Base-by-base conservation (phyloP, 2,113 vertebrate species). In the Phrynocephalus versicolor region DNA sequence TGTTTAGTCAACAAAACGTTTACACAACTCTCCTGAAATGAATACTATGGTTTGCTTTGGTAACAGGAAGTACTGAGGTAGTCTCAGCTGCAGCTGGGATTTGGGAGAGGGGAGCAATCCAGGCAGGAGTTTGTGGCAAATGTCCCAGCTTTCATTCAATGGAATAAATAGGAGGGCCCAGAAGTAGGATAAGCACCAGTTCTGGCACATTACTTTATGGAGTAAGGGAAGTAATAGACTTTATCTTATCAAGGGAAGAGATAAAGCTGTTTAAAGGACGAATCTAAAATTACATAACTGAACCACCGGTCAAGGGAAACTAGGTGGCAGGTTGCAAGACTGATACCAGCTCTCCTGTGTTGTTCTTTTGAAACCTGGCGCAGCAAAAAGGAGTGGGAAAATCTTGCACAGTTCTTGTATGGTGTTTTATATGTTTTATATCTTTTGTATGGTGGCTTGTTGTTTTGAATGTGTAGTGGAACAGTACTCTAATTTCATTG, bases 1-100 rank as follows among this genome's bases (percentile, higher is more conserved):
- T 89, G 84, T 71, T 41, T 81, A 89, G 88, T 84, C 92, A 93
- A 93, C 81, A 87, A 93, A 93, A 94, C 87, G 92, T 79, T 79
- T 92, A 87, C 85, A 84, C 91, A 90, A 93, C 81, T 73, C 51
- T 65, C 89, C 25, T 30, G 71, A 90, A 90, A 79, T 90, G 78
- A 16, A 79, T 81, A 85, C 30, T 3, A 5, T 82, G 60, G 25
- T 72, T 87, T 82, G 60, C 25, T 72, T 87, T 85, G 41, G 5
- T n/a, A 82, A 76, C 81, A 33, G 85, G 64, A 65, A 65, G 9
- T 51, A 6, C 16, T 72, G 70, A 72, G 37, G 35, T 2, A 23
- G 15, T 72, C 7, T 72, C 21, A 72, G 71, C 37, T 72, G 37
- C 39, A 39, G 71, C 19, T 72, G 71, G 35, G 21, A 6, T 72